These are phyloP conservation scores for Ceyx cyanopectus DNA, from an alignment of 2,113 vertebrate species.

Conservation along the genomic window DNA sequence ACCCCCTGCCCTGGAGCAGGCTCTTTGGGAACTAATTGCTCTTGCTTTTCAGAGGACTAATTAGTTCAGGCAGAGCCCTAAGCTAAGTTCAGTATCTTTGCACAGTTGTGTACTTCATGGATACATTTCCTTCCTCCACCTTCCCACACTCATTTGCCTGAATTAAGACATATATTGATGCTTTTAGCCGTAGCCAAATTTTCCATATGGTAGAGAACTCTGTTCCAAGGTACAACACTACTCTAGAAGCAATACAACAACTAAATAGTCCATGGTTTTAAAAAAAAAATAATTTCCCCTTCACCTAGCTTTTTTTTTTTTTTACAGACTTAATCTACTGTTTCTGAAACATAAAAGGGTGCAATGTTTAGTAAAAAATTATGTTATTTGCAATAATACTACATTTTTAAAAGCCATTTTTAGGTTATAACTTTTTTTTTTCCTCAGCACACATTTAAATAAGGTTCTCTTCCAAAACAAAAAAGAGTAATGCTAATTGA, in stretches of 20 bases:
- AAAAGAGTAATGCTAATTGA: not conserved
- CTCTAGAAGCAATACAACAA: not conserved
- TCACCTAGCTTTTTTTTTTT: not conserved
- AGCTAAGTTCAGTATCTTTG: not conserved
- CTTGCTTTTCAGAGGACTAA: not conserved
- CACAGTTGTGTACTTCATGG: not conserved
- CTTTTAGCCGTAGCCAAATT: not conserved
- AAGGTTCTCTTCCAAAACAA: not conserved
- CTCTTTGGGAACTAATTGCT: not conserved
- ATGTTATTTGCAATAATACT: not conserved
- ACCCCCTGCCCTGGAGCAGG: too few relatives aligned
- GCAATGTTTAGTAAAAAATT: not conserved
- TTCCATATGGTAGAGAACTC: not conserved
- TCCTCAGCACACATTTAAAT: not conserved
- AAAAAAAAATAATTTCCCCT: not conserved
- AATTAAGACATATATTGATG: not conserved
- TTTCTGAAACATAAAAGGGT: not conserved
- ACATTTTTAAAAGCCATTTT: not conserved
- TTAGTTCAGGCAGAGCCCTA: not conserved
- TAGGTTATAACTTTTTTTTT: not conserved
- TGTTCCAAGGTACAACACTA: not conserved
- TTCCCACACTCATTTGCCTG: not conserved
- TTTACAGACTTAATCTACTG: not conserved
- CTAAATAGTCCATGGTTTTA: not conserved
- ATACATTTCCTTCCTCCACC: not conserved